Conservation (phyloP, 1,140 invertebrate genomes). For the Mesaphorura yosii region DNA sequence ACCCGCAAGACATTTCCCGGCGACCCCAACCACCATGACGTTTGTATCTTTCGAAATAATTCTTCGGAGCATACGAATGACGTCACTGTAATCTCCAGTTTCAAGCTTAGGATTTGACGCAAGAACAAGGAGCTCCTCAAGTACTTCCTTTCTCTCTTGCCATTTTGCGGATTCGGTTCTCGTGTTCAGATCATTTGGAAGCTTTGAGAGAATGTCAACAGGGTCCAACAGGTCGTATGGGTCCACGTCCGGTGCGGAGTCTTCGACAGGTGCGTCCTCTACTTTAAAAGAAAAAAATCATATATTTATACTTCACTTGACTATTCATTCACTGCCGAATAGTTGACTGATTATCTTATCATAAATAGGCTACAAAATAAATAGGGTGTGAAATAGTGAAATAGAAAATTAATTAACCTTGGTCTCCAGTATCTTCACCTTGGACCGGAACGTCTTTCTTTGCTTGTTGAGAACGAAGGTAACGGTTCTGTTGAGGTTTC, state of each 20-base stretch:
- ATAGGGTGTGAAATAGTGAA: neutral
- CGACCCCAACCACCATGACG: slow-evolving; percentile 79
- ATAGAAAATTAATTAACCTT: neutral
- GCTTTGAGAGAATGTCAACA: slow-evolving; percentile 79
- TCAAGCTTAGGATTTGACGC: slow-evolving; percentile 73
- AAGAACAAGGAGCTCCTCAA: slow-evolving; percentile 68
- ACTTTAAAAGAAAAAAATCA: neutral
- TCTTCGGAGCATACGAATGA: slow-evolving; percentile 79
- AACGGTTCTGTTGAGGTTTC: slow-evolving; percentile 62
- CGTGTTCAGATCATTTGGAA: slow-evolving; percentile 93
- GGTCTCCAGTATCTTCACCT: slow-evolving; percentile 36
- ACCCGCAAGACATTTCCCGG: slow-evolving; percentile 68
- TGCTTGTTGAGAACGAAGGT: slow-evolving; percentile 77
- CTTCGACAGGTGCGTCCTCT: slow-evolving; percentile 45
- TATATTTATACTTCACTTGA: neutral
- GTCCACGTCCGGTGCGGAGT: slow-evolving; percentile 63
- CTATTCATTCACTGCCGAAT: no score
- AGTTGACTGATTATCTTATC: no score
- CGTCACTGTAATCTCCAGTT: slow-evolving; percentile 80
- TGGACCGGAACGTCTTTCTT: slow-evolving; percentile 53
- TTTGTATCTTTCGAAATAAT: slow-evolving; percentile 88
- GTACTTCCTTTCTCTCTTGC: slow-evolving; percentile 85
- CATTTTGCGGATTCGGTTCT: slow-evolving; percentile 94
- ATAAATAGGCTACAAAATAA: no score
- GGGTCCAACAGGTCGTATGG: slow-evolving; percentile 81